These are phyloP conservation scores for Amyelois transitella DNA, from an alignment of 1,140 invertebrate species.

Conservation along the genomic window DNA sequence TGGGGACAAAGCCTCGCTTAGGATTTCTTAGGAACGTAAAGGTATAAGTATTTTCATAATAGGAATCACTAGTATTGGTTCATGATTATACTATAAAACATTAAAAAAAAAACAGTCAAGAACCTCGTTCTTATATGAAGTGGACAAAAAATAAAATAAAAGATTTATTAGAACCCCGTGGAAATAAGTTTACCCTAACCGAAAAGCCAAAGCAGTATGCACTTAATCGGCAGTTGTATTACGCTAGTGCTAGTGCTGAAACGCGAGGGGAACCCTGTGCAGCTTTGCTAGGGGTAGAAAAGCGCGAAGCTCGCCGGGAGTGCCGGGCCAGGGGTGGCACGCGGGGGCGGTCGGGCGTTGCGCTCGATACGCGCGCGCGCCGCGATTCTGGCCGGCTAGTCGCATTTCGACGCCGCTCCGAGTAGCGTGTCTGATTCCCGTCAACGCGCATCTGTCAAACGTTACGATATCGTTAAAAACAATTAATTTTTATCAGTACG, in stretches of 20 bases:
- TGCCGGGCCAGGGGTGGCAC: constrained; percentile 49
- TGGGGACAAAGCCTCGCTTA: too few species aligned
- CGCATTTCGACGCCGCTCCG: constrained; percentile 52
- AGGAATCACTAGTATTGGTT: too few species aligned
- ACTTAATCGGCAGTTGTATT: neutral
- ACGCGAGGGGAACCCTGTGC: constrained; percentile 27
- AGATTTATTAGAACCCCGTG: too few species aligned
- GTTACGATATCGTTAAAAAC: constrained; percentile 51
- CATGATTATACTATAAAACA: too few species aligned
- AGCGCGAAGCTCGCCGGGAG: constrained; percentile 25
- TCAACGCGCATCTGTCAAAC: constrained; percentile 41
- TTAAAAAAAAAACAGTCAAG: too few species aligned
- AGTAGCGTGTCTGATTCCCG: constrained; percentile 29
- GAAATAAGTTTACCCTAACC: too few species aligned
- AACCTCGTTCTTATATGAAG: too few species aligned
- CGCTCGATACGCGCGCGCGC: constrained; percentile 69
- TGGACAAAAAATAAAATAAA: too few species aligned
- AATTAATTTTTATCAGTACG: constrained; percentile 35
- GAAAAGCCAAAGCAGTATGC: too few species aligned
- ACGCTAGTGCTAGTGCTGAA: constrained; percentile 17
- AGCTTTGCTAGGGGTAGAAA: constrained; percentile 34
- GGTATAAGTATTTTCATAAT: too few species aligned
- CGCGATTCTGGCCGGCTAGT: constrained; percentile 40
- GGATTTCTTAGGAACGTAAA: too few species aligned
- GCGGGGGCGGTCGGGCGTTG: constrained; percentile 31